A percentile compares a stretch with the other conserved stretches of the same genome.
Evolutionary conservation across 2,113 vertebrate genomes (phyloP).

Genomic region (Prionailurus bengalensis): DNA sequence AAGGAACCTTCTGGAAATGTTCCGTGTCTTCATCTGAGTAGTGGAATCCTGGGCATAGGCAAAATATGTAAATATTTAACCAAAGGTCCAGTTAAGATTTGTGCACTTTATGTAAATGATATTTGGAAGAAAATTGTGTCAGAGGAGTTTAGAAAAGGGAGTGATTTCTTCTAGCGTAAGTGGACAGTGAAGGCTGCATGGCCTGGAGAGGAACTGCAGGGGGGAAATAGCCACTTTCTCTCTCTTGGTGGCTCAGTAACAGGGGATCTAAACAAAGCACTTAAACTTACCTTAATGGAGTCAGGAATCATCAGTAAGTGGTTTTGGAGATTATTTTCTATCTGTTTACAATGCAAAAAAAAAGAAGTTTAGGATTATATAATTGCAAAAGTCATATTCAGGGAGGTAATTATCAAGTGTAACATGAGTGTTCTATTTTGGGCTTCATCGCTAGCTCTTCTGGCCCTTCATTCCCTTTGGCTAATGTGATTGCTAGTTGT

Average conservation of each 20-base stretch:
- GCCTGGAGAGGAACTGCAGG: not conserved
- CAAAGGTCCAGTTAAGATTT: not conserved
- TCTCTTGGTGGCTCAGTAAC: conserved; percentile 23
- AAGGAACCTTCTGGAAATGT: not conserved
- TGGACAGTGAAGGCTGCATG: not conserved
- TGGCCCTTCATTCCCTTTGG: conserved; percentile 60
- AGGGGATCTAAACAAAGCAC: conserved; percentile 64
- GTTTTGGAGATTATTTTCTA: conserved; percentile 68
- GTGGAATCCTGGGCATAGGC: not conserved
- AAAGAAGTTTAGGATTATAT: conserved; percentile 45
- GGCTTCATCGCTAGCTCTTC: conserved; percentile 41
- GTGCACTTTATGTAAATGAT: conserved; percentile 27
- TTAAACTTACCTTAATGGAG: conserved; percentile 67
- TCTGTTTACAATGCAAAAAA: conserved; percentile 66
- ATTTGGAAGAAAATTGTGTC: not conserved
- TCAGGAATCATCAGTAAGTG: conserved; percentile 64
- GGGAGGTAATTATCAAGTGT: conserved; percentile 69
- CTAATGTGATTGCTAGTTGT: conserved; percentile 68
- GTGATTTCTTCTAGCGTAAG: not conserved
- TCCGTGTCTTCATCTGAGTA: not conserved
- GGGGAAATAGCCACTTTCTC: not conserved
- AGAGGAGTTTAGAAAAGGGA: conserved; percentile 23
- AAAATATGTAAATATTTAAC: not conserved
- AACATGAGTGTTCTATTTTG: conserved; percentile 74
- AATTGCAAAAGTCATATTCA: conserved; percentile 66